phyloP scores from a whole-genome alignment of 2,888 invertebrate species.

The Lasioglossum marginatum region DNA sequence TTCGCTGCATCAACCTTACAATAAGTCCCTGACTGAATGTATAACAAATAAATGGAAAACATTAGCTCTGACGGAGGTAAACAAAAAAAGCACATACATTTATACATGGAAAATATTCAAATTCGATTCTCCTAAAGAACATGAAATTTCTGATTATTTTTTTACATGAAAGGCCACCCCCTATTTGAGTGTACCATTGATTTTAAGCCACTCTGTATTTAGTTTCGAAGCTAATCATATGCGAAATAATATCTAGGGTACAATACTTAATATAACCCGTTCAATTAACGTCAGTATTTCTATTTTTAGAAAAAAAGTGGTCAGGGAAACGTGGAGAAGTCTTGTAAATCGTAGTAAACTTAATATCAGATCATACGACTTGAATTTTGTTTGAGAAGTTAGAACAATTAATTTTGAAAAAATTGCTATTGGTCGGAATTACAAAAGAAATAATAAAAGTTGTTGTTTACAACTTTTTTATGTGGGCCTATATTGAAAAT shows the following conservation, averaged over 20 bases:
- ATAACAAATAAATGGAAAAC: background rate
- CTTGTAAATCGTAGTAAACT: background rate
- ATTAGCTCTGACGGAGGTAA: background rate
- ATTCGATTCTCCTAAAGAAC: background rate
- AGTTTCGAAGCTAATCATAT: background rate
- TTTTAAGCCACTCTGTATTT: background rate
- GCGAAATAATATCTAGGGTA: background rate
- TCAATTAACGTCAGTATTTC: background rate
- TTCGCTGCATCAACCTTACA: background rate
- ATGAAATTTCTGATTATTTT: background rate
- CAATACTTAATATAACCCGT: background rate
- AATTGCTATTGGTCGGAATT: too few relatives aligned
- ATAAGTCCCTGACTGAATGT: background rate
- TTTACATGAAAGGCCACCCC: background rate
- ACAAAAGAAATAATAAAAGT: too few relatives aligned
- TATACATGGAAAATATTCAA: background rate
- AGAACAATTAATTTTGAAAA: too few relatives aligned
- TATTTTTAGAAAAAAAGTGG: background rate
- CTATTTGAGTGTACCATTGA: background rate
- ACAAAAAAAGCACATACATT: background rate
- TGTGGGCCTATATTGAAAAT: too few relatives aligned
- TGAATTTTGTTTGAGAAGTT: too few relatives aligned
- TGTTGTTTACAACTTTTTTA: too few relatives aligned
- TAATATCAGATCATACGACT: too few relatives aligned
- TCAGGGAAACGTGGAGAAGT: background rate